These are phyloP conservation scores for Drosophila bocqueti DNA, from an alignment of 1,140 invertebrate species.

Conservation along the genomic window DNA sequence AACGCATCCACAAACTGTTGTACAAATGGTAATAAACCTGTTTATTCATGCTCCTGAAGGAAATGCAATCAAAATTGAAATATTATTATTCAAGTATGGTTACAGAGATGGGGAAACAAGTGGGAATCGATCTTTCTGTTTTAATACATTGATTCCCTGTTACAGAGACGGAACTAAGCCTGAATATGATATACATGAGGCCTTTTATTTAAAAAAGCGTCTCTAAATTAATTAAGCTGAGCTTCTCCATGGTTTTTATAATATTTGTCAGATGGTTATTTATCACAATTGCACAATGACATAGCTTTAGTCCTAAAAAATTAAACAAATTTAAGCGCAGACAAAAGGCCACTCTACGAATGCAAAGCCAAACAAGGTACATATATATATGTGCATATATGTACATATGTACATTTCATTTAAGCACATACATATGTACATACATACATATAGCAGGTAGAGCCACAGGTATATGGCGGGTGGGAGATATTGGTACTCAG, in stretches of 20 bases:
- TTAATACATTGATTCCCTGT: background rate
- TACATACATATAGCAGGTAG: background rate
- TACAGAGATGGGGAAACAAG: no score
- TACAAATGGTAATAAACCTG: background rate
- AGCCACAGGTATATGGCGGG: background rate
- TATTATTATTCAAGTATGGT: no score
- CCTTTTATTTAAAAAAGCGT: background rate
- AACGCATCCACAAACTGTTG: background rate
- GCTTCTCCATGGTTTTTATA: background rate
- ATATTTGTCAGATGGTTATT: background rate
- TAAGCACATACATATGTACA: background rate
- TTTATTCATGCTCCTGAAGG: background rate
- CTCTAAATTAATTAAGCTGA: background rate
- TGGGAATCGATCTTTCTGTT: no score
- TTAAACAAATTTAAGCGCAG: background rate
- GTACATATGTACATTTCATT: background rate
- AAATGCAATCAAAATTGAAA: background rate
- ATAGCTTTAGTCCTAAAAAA: background rate
- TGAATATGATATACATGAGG: background rate
- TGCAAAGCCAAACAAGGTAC: background rate
- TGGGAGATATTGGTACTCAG: conserved; percentile 28
- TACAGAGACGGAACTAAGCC: background rate
- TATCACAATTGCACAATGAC: background rate
- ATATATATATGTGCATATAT: background rate
- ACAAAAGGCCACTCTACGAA: background rate